A percentile compares a stretch with the other conserved stretches of the same genome.
These are phyloP conservation scores for Norana najaformis DNA, from an alignment of 2,888 invertebrate genomes.

Conservation along the genomic window DNA sequence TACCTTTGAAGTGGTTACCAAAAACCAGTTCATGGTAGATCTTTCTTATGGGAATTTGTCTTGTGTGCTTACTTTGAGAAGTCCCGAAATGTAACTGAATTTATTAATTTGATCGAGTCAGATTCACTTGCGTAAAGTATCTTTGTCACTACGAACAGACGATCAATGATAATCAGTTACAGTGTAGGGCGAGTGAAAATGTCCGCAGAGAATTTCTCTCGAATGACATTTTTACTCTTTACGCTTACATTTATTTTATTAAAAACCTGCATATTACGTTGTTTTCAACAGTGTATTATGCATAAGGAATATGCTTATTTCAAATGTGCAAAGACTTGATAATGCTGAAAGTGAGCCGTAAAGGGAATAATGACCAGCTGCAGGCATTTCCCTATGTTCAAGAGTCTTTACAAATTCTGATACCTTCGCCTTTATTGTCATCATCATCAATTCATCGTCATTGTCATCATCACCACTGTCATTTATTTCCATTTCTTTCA, in stretches of 20 bases:
- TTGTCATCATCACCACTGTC: neutral
- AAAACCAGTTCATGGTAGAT: neutral
- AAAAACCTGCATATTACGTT: neutral
- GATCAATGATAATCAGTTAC: conserved; percentile 1
- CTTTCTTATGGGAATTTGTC: neutral
- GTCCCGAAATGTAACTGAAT: conserved; percentile 1
- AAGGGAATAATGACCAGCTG: neutral
- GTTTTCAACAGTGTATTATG: neutral
- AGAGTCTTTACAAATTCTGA: neutral
- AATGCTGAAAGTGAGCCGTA: neutral
- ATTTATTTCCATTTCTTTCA: neutral
- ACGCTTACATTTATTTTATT: neutral
- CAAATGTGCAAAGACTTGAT: neutral
- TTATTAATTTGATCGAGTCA: neutral
- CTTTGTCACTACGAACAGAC: neutral
- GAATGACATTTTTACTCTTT: neutral
- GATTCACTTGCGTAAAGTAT: neutral
- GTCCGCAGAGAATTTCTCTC: neutral
- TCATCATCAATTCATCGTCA: no score
- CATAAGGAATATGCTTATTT: neutral
- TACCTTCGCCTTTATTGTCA: neutral
- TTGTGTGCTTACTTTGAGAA: neutral
- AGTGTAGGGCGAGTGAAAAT: neutral
- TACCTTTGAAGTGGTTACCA: no score
- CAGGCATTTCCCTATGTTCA: neutral